Base-by-base conservation (phyloP, 2,888 invertebrate genomes). In the Lagria hirta region DNA sequence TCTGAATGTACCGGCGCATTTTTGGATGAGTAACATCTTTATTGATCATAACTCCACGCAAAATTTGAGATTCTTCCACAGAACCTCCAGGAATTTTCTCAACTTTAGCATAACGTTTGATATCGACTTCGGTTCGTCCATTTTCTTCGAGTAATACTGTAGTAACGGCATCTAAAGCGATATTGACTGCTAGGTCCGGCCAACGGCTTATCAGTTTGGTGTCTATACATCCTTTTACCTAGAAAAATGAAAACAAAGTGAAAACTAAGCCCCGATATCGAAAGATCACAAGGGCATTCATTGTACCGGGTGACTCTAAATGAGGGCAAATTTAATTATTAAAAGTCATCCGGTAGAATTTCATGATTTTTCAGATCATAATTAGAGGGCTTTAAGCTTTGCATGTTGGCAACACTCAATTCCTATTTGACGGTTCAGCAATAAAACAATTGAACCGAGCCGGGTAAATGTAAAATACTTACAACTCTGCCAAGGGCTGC, bases 1-100 rank as follows among this genome's bases (percentile, higher is more conserved):
- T 95, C 72, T 94, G 41, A 59, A 99, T 94, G 58, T 81, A 82
- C 26, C 97, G 82, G 57, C 81, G 79, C 99, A 99, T 99, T 77
- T 97, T 97, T 0, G 96, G 86, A 72, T 99, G 99, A 0, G 94
- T 94, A 1, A 99, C 94, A 69, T 99, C 99, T 73, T 99, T 99
- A 75, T 99, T 99, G 43, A 99, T 72, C 93, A 99, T 97, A 7
- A 99, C 88, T 22, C 99, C 99, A 55, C 81, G 86, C 18, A 99
- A 74, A 4, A 99, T 96, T 53, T 82, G 77, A 0, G 94, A 97
- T 54, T 99, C 97, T 61, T 98, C 97, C 42, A 99, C 87, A 0
- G 87, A 79, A 5, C 96, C 98, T 13, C 99, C 99, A 1, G 99
- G 98, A 57, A 99, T 87, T 70, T 88, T 88, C 61, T 88, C 88